Conservation (phyloP, 2,113 vertebrate species). For the Casuarius casuarius region DNA sequence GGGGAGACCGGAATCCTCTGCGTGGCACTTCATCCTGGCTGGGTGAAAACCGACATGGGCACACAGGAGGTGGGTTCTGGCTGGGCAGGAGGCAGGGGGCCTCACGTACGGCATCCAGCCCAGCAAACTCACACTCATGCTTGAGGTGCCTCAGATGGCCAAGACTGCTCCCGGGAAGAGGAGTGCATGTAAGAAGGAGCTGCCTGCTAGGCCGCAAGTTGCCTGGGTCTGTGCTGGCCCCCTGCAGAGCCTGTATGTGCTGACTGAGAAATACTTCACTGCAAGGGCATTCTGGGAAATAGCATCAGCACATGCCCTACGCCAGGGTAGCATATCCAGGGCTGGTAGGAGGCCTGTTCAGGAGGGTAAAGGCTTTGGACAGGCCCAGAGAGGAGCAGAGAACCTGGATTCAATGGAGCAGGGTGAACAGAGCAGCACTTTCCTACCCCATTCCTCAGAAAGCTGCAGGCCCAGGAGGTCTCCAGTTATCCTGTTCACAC, state of each 20-base stretch:
- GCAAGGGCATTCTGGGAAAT: background rate
- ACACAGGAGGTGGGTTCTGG: constrained; percentile 56
- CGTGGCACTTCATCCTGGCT: constrained; percentile 73
- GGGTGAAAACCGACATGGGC: constrained; percentile 79
- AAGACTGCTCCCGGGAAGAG: background rate
- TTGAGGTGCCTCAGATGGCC: background rate
- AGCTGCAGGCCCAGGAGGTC: background rate
- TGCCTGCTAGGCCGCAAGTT: background rate
- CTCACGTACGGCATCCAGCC: background rate
- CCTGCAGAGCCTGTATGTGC: background rate
- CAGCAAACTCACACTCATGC: background rate
- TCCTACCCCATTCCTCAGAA: background rate
- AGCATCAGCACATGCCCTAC: background rate
- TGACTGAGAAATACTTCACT: background rate
- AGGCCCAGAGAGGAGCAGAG: background rate
- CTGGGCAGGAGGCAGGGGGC: background rate
- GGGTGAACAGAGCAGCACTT: background rate
- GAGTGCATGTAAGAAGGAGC: background rate
- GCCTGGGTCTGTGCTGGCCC: background rate
- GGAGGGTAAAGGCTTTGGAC: background rate
- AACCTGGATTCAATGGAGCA: background rate
- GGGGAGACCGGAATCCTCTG: constrained; percentile 61
- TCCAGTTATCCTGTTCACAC: background rate
- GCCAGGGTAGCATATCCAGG: background rate
- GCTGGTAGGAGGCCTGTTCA: background rate